These are phyloP conservation scores for Sula dactylatra DNA, from an alignment of 2,113 vertebrate genomes.

Conservation along the genomic window DNA sequence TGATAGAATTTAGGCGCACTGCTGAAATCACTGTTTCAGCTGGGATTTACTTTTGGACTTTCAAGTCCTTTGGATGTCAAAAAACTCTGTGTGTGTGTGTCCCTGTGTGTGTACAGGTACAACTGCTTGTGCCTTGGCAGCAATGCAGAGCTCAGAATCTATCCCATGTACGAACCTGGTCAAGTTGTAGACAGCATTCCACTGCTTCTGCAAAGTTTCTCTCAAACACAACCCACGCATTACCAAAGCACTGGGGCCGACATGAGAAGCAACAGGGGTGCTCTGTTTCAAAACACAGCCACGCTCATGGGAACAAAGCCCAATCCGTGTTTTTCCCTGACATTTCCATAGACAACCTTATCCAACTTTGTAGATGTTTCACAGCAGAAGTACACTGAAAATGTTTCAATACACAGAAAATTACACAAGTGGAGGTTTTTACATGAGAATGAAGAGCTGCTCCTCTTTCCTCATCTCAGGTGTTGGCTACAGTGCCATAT, in stretches of 20 bases:
- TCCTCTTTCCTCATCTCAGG: neutral
- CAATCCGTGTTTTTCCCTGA: neutral
- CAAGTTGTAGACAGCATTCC: neutral
- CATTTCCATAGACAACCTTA: neutral
- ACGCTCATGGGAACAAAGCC: neutral
- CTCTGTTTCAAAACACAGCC: neutral
- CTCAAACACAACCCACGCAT: neutral
- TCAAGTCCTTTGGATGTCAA: neutral
- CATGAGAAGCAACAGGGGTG: neutral
- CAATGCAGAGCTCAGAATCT: neutral
- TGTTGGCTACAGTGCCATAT: neutral
- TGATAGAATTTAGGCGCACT: neutral
- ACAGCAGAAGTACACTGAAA: neutral
- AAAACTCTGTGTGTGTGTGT: neutral
- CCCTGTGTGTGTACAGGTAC: neutral
- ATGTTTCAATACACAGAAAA: neutral
- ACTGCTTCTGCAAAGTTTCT: neutral
- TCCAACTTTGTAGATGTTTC: neutral
- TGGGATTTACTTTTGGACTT: neutral
- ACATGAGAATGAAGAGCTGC: neutral
- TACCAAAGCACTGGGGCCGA: neutral
- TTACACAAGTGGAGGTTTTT: fast-evolving
- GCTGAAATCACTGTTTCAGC: neutral
- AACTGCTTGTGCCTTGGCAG: neutral
- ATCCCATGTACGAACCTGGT: fast-evolving